These are phyloP conservation scores for Plectropomus leopardus DNA, from an alignment of 2,113 vertebrate species.

Conservation along the genomic window DNA sequence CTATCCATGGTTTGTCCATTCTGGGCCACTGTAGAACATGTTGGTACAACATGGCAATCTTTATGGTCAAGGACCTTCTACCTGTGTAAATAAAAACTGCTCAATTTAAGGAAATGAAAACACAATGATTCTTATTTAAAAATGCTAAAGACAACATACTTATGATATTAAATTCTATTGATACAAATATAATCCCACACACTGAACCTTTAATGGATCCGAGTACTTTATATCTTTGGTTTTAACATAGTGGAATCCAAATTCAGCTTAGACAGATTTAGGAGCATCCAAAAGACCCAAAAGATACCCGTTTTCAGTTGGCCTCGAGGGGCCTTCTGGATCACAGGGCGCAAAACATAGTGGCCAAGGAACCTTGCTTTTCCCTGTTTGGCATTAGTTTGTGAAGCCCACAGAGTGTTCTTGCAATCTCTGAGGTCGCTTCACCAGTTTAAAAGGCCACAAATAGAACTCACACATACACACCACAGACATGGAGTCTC, in stretches of 20 bases:
- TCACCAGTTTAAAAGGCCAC: conserved; percentile 63
- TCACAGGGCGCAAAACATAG: conserved; percentile 5
- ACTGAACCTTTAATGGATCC: neutral
- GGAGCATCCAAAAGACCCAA: neutral
- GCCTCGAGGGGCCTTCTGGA: conserved; percentile 16
- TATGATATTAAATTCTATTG: too few species aligned
- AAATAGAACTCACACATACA: conserved; percentile 55
- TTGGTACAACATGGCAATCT: too few species aligned
- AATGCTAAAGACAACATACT: too few species aligned
- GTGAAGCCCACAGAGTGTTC: conserved; percentile 46
- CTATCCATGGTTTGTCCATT: too few species aligned
- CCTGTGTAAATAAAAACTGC: too few species aligned
- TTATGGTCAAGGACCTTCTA: too few species aligned
- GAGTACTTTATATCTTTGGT: conserved; percentile 4
- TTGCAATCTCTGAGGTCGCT: conserved; percentile 56
- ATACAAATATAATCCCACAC: too few species aligned
- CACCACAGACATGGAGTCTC: conserved; percentile 64
- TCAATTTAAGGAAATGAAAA: too few species aligned
- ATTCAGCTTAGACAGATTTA: neutral
- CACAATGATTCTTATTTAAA: too few species aligned
- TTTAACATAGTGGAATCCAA: neutral
- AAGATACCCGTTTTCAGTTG: conserved; percentile 9
- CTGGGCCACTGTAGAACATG: too few species aligned
- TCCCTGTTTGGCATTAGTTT: conserved; percentile 43
- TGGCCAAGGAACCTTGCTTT: conserved; percentile 26